A percentile compares a stretch with the other conserved stretches of the same genome.
These are phyloP conservation scores for Ephialtes manifestator DNA, from an alignment of 2,888 invertebrate genomes.

Conservation along the genomic window DNA sequence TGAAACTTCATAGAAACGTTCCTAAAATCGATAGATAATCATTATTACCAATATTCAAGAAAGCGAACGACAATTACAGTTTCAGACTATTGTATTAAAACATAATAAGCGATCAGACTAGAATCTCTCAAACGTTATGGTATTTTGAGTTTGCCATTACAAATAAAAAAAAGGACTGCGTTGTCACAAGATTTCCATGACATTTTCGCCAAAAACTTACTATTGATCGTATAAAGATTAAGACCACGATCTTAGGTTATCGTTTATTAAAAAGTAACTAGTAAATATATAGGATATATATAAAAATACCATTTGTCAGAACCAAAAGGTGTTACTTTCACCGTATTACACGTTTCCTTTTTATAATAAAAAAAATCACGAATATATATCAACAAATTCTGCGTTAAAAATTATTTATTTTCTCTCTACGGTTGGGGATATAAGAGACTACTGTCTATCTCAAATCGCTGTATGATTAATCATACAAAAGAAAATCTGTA, in stretches of 20 bases:
- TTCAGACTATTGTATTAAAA: neutral
- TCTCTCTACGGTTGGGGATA: neutral
- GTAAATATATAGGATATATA: slow-evolving; percentile 34
- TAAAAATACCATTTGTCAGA: slow-evolving; percentile 23
- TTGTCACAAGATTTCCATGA: neutral
- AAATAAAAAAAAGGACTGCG: neutral
- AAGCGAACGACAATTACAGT: neutral
- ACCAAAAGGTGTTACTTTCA: slow-evolving; percentile 64
- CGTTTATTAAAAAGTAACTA: neutral
- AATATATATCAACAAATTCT: slow-evolving; percentile 15
- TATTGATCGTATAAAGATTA: slow-evolving; percentile 6
- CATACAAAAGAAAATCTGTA: slow-evolving; percentile 72
- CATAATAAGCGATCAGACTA: neutral
- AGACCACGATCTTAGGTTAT: neutral
- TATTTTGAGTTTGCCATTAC: slow-evolving; percentile 18
- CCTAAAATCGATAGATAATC: slow-evolving; percentile 18
- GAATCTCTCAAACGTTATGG: slow-evolving; percentile 30
- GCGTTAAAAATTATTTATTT: slow-evolving; percentile 29
- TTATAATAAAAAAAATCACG: slow-evolving; percentile 75
- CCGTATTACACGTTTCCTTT: slow-evolving; percentile 75
- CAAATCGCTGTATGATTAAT: slow-evolving; percentile 54
- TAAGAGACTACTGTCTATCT: slow-evolving; percentile 28
- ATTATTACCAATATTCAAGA: slow-evolving; percentile 2
- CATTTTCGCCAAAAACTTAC: neutral
- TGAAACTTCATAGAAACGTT: slow-evolving; percentile 7